A percentile compares a stretch with the other conserved stretches of the same genome.
phyloP scores from a whole-genome alignment of 2,888 invertebrate genomes.

The Crossocerus cetratus region DNA sequence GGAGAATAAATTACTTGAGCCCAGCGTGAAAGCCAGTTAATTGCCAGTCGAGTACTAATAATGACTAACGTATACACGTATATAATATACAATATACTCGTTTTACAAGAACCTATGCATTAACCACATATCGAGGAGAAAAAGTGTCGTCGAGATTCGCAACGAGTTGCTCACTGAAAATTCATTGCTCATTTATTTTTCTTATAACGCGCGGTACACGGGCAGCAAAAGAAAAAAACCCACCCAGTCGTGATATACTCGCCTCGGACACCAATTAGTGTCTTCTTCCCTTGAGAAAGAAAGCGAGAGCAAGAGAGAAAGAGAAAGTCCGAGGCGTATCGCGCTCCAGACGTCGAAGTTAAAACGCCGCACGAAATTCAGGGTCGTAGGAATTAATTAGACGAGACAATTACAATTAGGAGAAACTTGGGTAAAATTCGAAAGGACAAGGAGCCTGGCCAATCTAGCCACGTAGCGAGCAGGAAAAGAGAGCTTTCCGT shows the following conservation, averaged over 20 bases:
- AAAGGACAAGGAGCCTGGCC: not conserved
- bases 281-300: no score
- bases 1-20: no score
- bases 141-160: constrained; percentile 46
- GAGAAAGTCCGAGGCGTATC: constrained; percentile 11
- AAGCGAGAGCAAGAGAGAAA: no score
- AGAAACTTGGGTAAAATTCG: constrained; percentile 10
- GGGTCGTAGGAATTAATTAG: constrained; percentile 52
- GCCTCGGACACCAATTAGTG: no score
- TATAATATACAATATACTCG: constrained; percentile 43
- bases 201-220: constrained; percentile 31
- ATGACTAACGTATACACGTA: not conserved
- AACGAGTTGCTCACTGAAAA: constrained; percentile 56
- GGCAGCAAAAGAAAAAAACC: no score
- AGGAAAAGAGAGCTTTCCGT: constrained; percentile 39
- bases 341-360: constrained; percentile 40
- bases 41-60: no score
- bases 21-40: no score
- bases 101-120: constrained; percentile 49
- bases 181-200: constrained; percentile 56
- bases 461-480: not conserved
- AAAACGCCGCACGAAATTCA: constrained; percentile 46
- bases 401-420: constrained; percentile 16
- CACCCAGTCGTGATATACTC: no score
- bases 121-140: constrained; percentile 51